Evolutionary conservation across 2,113 vertebrate species (phyloP).

Genomic region (Quiscalus mexicanus): DNA sequence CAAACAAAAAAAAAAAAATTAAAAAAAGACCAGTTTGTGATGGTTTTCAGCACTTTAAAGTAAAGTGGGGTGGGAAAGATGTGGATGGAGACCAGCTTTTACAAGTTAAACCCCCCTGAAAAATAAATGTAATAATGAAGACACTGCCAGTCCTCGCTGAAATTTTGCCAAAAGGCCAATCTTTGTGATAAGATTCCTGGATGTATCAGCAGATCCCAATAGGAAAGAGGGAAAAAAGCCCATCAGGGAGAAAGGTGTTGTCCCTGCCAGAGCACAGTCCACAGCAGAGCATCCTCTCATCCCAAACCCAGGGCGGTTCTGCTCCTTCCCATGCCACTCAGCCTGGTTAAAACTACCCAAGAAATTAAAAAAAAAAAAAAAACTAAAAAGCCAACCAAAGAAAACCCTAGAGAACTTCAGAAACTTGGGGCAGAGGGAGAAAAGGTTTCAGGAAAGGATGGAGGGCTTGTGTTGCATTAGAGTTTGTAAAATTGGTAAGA

Average conservation of each 20-base stretch:
- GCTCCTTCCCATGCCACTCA: conserved; percentile 1
- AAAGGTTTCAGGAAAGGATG: neutral
- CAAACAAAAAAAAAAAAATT: neutral
- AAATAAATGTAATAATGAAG: neutral
- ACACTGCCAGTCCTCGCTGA: neutral
- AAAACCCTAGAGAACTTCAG: neutral
- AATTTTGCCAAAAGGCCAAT: neutral
- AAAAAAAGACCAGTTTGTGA: neutral
- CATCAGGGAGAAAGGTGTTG: conserved; percentile 6
- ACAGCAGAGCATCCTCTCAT: conserved; percentile 52
- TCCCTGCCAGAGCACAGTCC: neutral
- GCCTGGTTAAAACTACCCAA: conserved; percentile 5
- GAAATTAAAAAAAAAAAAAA: conserved; percentile 6
- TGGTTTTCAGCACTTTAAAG: neutral
- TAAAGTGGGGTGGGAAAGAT: neutral
- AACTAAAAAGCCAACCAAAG: neutral
- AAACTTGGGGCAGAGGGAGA: neutral
- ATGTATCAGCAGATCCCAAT: neutral
- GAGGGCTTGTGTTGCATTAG: neutral
- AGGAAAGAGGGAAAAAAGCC: neutral
- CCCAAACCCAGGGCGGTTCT: neutral
- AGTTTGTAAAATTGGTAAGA: neutral
- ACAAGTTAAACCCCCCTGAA: neutral
- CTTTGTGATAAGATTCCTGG: neutral
- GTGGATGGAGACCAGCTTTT: neutral